Conservation (phyloP, 2,797 vertebrate genomes). For the Anableps anableps region DNA sequence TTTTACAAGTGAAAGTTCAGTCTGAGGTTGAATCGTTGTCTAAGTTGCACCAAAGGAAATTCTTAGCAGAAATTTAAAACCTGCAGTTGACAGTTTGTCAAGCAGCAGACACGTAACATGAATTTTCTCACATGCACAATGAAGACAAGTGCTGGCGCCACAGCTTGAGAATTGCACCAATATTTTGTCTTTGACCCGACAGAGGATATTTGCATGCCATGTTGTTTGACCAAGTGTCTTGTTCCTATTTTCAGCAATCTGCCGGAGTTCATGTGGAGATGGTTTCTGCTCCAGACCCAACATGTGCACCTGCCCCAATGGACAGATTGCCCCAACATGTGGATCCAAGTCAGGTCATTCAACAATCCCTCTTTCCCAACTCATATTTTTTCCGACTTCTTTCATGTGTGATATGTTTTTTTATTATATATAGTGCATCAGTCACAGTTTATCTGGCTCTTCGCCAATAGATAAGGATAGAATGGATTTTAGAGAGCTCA, state of each 20-base stretch:
- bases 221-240: conserved; percentile 37
- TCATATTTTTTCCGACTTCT: conserved; percentile 6
- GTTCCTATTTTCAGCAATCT: conserved; percentile 87
- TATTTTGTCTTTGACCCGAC: conserved; percentile 33
- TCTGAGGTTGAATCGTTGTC: conserved; percentile 38
- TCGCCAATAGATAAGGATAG: conserved; percentile 44
- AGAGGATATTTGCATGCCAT: conserved; percentile 11
- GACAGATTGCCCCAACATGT: conserved; percentile 93
- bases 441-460: conserved; percentile 15
- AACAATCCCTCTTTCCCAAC: conserved; percentile 20
- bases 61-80: conserved; percentile 47
- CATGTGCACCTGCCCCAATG: conserved; percentile 97
- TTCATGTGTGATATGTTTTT: conserved; percentile 18
- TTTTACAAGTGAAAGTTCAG: conserved; percentile 40
- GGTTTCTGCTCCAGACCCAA: conserved; percentile 99
- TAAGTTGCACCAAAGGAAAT: conserved; percentile 33
- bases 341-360: conserved; percentile 94
- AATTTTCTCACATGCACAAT: conserved; percentile 31
- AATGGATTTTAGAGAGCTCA: conserved; percentile 25
- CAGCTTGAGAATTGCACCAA: background rate
- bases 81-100: conserved; percentile 27
- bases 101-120: conserved; percentile 42
- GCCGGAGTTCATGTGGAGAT: conserved; percentile 96
- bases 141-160: conserved; percentile 20
- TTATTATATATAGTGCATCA: conserved; percentile 21